Evolutionary conservation across 2,888 invertebrate genomes (phyloP).

Genomic region (Leptopterna dolabrata): DNA sequence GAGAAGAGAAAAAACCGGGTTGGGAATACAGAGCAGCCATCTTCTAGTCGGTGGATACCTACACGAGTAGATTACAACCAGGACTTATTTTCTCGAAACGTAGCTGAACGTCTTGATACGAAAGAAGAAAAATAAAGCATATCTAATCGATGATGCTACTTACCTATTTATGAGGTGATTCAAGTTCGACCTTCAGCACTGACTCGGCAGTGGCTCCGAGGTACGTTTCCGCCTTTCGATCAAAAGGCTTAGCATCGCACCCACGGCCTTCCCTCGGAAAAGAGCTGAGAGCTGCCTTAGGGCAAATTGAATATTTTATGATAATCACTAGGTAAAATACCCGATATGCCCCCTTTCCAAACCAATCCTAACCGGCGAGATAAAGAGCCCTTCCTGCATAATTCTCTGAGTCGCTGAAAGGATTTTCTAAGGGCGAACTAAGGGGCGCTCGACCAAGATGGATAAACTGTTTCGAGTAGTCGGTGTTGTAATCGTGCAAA

Average conservation of each 20-base stretch:
- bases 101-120: too few species aligned
- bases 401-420: not conserved
- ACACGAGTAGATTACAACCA: too few species aligned
- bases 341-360: constrained; percentile 44
- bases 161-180: too few species aligned
- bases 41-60: too few species aligned
- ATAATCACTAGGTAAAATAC: constrained; percentile 41
- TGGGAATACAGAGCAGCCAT: too few species aligned
- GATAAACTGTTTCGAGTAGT: not conserved
- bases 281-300: constrained; percentile 8
- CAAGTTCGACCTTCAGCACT: too few species aligned
- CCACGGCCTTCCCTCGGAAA: not conserved
- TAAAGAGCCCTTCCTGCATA: constrained; percentile 35
- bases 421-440: not conserved
- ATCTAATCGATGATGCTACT: too few species aligned
- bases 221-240: not conserved
- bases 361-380: constrained; percentile 39
- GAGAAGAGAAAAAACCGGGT: too few species aligned
- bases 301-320: constrained; percentile 51
- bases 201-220: not conserved
- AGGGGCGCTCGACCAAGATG: not conserved
- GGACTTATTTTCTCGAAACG: too few species aligned
- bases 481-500: not conserved
- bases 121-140: too few species aligned
- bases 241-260: not conserved